These are phyloP conservation scores for Xenopus borealis DNA, from an alignment of 2,113 vertebrate genomes.

Conservation along the genomic window DNA sequence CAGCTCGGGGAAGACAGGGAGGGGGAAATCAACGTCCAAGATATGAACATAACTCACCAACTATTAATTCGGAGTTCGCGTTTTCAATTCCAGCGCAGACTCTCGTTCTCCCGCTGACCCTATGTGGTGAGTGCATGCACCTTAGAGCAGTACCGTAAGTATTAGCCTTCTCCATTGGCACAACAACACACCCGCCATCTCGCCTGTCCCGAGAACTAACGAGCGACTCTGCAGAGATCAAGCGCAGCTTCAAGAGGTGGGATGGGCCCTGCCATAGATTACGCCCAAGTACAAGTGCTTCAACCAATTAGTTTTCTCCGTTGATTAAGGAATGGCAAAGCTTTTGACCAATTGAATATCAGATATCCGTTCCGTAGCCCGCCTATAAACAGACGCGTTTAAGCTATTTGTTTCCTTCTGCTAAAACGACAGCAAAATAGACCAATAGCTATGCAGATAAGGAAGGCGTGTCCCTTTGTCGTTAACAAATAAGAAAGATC, in stretches of 20 bases:
- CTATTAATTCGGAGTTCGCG: too few species aligned
- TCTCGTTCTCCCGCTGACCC: too few species aligned
- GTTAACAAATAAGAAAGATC: not conserved
- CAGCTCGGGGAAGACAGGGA: too few species aligned
- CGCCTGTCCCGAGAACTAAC: too few species aligned
- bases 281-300: not conserved
- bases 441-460: not conserved
- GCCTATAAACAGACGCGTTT: too few species aligned
- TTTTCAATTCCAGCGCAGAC: too few species aligned
- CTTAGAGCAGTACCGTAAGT: too few species aligned
- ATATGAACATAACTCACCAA: too few species aligned
- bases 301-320: not conserved
- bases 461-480: not conserved
- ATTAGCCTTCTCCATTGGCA: too few species aligned
- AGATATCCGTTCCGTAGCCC: not conserved
- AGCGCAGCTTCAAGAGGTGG: conserved; percentile 5
- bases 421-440: not conserved
- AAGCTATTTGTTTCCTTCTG: not conserved
- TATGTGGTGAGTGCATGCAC: too few species aligned
- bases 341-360: not conserved
- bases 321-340: not conserved
- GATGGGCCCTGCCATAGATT: not conserved
- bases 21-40: too few species aligned
- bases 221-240: conserved; percentile 8
- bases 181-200: too few species aligned